Base-by-base conservation (phyloP, 2,113 vertebrate species). In the Australoheros scitulus region DNA sequence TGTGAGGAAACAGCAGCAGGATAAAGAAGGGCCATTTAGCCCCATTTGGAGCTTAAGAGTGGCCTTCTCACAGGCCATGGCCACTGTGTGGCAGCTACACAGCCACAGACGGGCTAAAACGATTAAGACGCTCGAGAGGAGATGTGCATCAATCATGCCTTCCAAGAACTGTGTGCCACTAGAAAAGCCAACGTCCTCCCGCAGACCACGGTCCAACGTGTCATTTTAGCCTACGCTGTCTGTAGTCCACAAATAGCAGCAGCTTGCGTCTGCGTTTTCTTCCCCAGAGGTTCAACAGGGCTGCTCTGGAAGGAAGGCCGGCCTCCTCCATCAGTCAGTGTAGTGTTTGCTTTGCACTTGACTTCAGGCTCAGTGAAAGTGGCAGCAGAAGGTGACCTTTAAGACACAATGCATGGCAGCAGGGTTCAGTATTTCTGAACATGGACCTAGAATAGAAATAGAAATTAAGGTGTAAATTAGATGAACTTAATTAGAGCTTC, bases 91-190 rank as follows among this genome's bases (percentile, higher is more conserved):
- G 92, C 88, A 84, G 93, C 94, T 90, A 83, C 64, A 81, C 88
- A n/a, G 63, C 91, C 92, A 83, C 90, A 95, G 92, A 90, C 89
- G 61, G 87, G 92, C 92, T 88, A 80, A 94, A 96, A 93, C 87
- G 87, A 91, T 85, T 90, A 93, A 92, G 94, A 94, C 90, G 89
- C 92, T 93, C 17, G 2, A 92, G 84, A 91, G 88, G 87, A 90
- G 92, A 95, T 93, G 89, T 88, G 79, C 89, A 95, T 95, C 94
- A 94, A 90, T 96, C 94, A 93, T 86, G 89, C 85, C 87, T 92
- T 95, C 96, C 95, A 92, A 94, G 95, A 97, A 96, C 84, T 82
- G 74, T 17, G 7, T 18, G 78, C 80, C 61, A 77, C 90, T 77
- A 87, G 79, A 90, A 92, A 90, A 92, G 79, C 81, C 82, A 77